phyloP scores from a whole-genome alignment of 2,113 vertebrate species.

The Ammodytes marinus region DNA sequence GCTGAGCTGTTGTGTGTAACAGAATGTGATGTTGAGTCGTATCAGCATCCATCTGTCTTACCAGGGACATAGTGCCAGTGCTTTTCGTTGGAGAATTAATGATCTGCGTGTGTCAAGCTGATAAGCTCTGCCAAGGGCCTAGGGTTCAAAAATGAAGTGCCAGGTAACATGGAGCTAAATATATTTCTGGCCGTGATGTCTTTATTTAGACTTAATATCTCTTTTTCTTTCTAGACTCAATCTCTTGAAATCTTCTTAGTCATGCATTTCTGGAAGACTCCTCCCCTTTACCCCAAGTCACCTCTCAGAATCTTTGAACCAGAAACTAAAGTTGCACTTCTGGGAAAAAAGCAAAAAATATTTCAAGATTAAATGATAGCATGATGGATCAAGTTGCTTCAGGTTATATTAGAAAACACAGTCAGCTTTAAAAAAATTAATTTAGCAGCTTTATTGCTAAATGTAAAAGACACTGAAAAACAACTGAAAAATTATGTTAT shows the following conservation, averaged over 20 bases:
- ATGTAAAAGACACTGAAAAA: background rate
- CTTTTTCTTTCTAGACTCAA: constrained; percentile 21
- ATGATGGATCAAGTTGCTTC: background rate
- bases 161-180: constrained; percentile 68
- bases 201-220: constrained; percentile 22
- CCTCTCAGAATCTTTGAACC: background rate
- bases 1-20: constrained; percentile 25
- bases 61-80: constrained; percentile 17
- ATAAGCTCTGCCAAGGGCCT: constrained; percentile 62
- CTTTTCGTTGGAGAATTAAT: constrained; percentile 50
- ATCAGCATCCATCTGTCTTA: constrained; percentile 48
- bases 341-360: background rate
- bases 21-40: constrained; percentile 38
- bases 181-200: constrained; percentile 46
- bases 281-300: background rate
- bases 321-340: background rate
- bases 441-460: background rate
- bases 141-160: constrained; percentile 58
- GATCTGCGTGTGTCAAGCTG: constrained; percentile 70
- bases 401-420: background rate
- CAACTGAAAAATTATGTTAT: background rate
- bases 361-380: background rate
- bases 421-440: background rate
- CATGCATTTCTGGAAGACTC: constrained; percentile 1
- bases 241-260: constrained; percentile 27